Percentiles rank a stretch among this genome's conserved stretches.
These are phyloP conservation scores for Adelphocoris suturalis DNA, from an alignment of 2,888 invertebrate species.

Conservation along the genomic window DNA sequence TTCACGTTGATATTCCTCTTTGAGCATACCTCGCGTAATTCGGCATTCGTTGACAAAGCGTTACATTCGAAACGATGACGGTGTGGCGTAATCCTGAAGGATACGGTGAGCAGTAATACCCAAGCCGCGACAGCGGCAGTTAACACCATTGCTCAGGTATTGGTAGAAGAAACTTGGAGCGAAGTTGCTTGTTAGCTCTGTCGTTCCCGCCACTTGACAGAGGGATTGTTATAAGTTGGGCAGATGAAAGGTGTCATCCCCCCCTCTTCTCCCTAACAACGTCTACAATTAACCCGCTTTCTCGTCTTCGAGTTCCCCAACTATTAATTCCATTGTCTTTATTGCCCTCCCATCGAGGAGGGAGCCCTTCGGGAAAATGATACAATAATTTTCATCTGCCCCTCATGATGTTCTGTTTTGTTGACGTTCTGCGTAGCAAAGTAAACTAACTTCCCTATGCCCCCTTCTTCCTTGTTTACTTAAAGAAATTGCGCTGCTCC, in stretches of 20 bases:
- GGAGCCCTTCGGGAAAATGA: slow-evolving; percentile 5
- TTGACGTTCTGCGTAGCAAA: slow-evolving; percentile 43
- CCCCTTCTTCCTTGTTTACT: slow-evolving; percentile 52
- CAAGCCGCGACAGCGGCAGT: background rate
- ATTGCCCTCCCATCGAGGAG: slow-evolving; percentile 20
- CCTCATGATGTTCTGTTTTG: slow-evolving; percentile 64
- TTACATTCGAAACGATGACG: no score
- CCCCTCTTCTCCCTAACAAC: background rate
- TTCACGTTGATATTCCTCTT: no score
- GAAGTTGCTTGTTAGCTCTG: slow-evolving; percentile 62
- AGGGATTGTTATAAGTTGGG: slow-evolving; percentile 66
- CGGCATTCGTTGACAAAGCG: no score
- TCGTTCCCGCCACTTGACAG: slow-evolving; percentile 49
- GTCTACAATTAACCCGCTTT: slow-evolving; percentile 65
- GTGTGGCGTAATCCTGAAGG: background rate
- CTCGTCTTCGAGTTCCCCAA: slow-evolving; percentile 43
- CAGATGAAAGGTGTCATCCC: slow-evolving; percentile 67
- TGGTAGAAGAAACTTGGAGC: slow-evolving; percentile 42
- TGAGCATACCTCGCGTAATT: no score
- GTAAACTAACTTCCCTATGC: slow-evolving; percentile 29
- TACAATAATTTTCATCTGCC: slow-evolving; percentile 56
- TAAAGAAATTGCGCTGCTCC: slow-evolving; percentile 47
- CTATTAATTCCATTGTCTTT: slow-evolving; percentile 66
- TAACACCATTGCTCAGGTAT: slow-evolving; percentile 39
- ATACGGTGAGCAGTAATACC: background rate